Evolutionary conservation across 2,113 vertebrate species (phyloP).

Genomic region (Coturnix japonica): DNA sequence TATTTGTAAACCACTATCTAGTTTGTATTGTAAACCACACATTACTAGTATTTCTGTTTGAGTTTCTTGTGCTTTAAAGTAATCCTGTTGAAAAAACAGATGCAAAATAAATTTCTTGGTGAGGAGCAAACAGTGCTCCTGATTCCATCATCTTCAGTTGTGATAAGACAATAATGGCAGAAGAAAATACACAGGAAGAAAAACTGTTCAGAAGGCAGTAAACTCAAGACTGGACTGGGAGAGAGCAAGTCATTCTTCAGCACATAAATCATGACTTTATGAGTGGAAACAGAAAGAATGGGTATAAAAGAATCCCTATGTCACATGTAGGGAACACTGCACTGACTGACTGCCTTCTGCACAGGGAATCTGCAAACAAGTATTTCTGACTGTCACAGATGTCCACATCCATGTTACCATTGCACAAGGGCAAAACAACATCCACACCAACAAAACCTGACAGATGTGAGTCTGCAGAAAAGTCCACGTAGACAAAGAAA

Average conservation of each 20-base stretch:
- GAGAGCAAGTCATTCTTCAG: background rate
- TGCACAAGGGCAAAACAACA: slow-evolving; percentile 7
- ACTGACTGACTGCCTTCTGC: background rate
- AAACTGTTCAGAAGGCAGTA: background rate
- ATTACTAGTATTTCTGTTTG: background rate
- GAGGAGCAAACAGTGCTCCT: background rate
- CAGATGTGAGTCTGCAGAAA: slow-evolving; percentile 43
- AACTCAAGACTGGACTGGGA: background rate
- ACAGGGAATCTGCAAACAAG: background rate
- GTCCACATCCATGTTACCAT: background rate
- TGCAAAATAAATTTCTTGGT: background rate
- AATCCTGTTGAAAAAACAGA: background rate
- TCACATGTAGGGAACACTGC: background rate
- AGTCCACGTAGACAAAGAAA: background rate
- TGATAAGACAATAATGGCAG: background rate
- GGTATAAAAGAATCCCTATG: background rate
- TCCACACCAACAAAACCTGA: slow-evolving; percentile 39
- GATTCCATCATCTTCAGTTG: background rate
- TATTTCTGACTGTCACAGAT: background rate
- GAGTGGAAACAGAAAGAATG: background rate
- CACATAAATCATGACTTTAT: background rate
- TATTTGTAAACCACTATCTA: background rate
- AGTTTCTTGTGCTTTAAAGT: background rate
- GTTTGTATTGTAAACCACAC: no score
- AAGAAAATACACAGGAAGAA: background rate